Evolutionary conservation across 2,113 vertebrate genomes (phyloP), one percentile per base, ranked within the genome.

Genomic region (Mobula hypostoma): DNA sequence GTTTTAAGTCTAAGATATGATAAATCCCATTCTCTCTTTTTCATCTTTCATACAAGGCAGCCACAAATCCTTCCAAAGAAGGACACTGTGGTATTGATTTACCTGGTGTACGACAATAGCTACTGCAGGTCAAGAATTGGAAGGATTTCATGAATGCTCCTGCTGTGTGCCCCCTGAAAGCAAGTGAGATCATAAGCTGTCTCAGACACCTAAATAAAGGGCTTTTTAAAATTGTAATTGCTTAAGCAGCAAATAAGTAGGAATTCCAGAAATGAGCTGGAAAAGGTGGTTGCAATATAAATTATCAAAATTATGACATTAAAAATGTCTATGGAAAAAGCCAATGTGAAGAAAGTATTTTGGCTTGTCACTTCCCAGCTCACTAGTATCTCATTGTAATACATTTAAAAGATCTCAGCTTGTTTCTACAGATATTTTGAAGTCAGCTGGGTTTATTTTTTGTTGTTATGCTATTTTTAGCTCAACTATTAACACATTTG

Each of bases 391-490:
- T 83, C 24, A 6, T 56, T 83, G 17, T 27, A 58, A 58, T 83
- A 15, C 48, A 58, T 27, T 21, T 56, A 9, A 83, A 83, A 27
- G 21, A 56, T 80, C 14, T 19, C 7, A 14, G 63, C 36, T 79
- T 79, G 40, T 11, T 83, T 58, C 40, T 83, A 14, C 58, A 88
- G 29, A 14, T 88, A 90, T 66, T 90, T 87, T 63, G 14, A 27
- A 56, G 2, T 48, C 78, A 36, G 32, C 19, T 80, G 32, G 32
- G 0, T 80, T 82, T 82, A 27, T 9, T 58, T 85, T 32, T 63
- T 19, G 85, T 63, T 66, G 61, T 66, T 74, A 90, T 66, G 61
- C 61, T 90, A 90, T 90, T 90, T 90, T 90, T 90, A 68, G 61
- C 85, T 90, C 61, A 90, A 5, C 29, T 12, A 90, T 36, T 90